phyloP scores from a whole-genome alignment of 2,888 invertebrate genomes.

The Sipunculus nudus region DNA sequence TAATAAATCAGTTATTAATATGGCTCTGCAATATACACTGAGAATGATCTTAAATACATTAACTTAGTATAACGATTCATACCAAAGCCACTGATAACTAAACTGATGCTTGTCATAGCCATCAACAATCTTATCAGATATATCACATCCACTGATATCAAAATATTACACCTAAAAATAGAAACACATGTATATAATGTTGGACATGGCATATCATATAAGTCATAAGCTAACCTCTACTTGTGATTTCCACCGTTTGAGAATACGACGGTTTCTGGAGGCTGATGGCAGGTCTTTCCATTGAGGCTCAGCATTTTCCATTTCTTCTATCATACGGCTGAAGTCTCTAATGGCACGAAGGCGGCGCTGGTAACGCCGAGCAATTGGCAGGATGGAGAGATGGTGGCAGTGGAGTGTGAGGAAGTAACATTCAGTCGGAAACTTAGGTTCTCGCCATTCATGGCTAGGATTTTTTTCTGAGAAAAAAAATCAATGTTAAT shows the following conservation, averaged over 20 bases:
- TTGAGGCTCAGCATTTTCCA: constrained; percentile 71
- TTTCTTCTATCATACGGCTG: constrained; percentile 69
- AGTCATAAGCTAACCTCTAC: constrained; percentile 49
- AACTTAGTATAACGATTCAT: too few relatives aligned
- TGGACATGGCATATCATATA: too few relatives aligned
- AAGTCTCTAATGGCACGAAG: constrained; percentile 83
- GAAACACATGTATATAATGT: too few relatives aligned
- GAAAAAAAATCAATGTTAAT: neutral
- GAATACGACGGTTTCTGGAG: constrained; percentile 80
- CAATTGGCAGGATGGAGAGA: constrained; percentile 86
- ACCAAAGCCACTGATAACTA: too few relatives aligned
- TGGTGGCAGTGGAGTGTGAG: constrained; percentile 94
- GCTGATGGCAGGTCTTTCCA: constrained; percentile 56
- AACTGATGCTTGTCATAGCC: too few relatives aligned
- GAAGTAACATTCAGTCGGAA: constrained; percentile 97
- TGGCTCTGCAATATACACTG: too few relatives aligned
- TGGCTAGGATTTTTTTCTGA: constrained; percentile 60
- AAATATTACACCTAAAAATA: too few relatives aligned
- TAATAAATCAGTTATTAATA: too few relatives aligned
- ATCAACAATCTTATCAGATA: too few relatives aligned
- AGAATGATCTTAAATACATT: too few relatives aligned
- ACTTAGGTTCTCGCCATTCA: constrained; percentile 83
- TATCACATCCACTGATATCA: too few relatives aligned
- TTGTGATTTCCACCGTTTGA: constrained; percentile 88
- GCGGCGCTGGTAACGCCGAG: constrained; percentile 83